Conservation (phyloP, 2,888 invertebrate genomes). For the Agrotis exclamationis region DNA sequence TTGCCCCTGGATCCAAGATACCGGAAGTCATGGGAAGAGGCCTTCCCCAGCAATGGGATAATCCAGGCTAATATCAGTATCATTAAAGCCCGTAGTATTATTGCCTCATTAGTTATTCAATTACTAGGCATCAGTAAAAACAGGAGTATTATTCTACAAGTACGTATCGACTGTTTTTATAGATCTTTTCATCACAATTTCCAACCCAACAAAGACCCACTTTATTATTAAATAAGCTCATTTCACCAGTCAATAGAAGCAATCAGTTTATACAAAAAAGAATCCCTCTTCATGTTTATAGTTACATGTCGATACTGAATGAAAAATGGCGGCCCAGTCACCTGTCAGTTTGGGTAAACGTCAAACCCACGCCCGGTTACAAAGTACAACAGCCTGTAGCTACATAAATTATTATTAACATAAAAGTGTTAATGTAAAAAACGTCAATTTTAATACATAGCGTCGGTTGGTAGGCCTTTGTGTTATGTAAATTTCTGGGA, state of each 20-base stretch:
- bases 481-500: not conserved
- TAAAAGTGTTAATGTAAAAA: conserved; percentile 20
- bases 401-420: not conserved
- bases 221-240: not conserved
- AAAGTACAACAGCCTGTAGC: conserved; percentile 7
- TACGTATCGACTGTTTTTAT: no score
- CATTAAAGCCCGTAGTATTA: no score
- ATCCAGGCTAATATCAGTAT: no score
- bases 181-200: no score
- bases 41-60: no score
- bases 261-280: not conserved
- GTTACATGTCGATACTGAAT: conserved; percentile 22
- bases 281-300: conserved; percentile 1
- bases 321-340: conserved; percentile 43
- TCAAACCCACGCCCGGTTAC: conserved; percentile 30
- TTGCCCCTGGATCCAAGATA: no score
- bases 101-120: no score
- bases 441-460: not conserved
- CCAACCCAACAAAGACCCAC: not conserved
- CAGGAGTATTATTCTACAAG: no score
- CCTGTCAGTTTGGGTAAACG: conserved; percentile 37
- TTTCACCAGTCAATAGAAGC: no score
- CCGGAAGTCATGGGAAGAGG: no score
- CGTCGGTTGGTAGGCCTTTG: not conserved
- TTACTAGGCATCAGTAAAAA: no score